Evolutionary conservation across 2,113 vertebrate genomes (phyloP), one percentile per base, ranked within the genome.

Genomic region (Pomatorhinus ruficollis): DNA sequence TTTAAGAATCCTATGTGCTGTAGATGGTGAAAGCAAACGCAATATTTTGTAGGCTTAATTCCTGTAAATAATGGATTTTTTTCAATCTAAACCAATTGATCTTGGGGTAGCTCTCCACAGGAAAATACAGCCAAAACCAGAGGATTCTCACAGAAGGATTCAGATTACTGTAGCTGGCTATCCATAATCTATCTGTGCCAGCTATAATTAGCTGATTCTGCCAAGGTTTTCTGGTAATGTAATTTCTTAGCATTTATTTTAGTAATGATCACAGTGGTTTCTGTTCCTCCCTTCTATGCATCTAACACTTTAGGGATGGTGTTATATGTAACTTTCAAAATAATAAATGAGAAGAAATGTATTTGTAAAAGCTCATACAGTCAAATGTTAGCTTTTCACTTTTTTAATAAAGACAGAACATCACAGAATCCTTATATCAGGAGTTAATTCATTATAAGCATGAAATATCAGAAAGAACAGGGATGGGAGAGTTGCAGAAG

Each of bases 201-300:
- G 5, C 79, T 92, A 50, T 90, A 96, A 90, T 89, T 78, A 96
- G 86, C 56, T 64, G 65, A 64, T 89, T 60, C 88, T 94, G 86
- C 92, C 92, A 95, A 88, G 76, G 23, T 87, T 96, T 96, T 83
- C 90, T 93, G 77, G 64, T 83, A 96, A 94, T 75, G 50, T 60
- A 91, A 88, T 95, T 93, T 89, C 72, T 83, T 74, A 70, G 35
- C 72, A 65, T 95, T 96, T 90, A 84, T 95, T 95, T 94, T 94
- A 84, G 83, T 79, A 90, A 83, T 66, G 53, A 84, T 87, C 90
- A 64, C 68, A 53, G 64, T 86, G 25, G 33, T 83, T 93, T 94
- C 63, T 66, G 49, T 93, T 82, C 71, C 59, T 94, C 31, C 59
- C 25, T 91, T 91, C 86, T 66, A 74, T 85, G 37, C 31, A 54